phyloP scores from a whole-genome alignment of 2,113 vertebrate species.

The Oreochromis niloticus region DNA sequence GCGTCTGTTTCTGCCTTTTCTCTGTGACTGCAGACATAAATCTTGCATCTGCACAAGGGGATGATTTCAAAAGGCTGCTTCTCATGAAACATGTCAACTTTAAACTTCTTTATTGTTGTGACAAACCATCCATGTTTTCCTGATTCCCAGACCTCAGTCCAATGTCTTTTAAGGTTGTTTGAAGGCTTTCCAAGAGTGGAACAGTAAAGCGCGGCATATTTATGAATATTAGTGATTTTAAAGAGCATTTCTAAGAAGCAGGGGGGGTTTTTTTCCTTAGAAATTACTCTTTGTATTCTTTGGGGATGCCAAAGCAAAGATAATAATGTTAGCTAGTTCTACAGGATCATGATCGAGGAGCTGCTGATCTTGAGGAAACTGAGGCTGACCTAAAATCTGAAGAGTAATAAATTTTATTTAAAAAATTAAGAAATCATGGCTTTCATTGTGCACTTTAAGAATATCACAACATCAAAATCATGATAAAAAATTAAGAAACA shows the following conservation, averaged over 20 bases:
- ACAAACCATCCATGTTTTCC: background rate
- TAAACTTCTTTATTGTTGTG: background rate
- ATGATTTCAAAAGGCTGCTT: background rate
- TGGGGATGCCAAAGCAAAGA: background rate
- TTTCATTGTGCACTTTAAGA: background rate
- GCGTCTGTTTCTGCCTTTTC: background rate
- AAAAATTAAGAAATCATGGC: background rate
- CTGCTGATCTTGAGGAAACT: background rate
- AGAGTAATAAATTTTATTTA: background rate
- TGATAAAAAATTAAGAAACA: background rate
- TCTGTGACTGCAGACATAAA: background rate
- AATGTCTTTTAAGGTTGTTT: accelerated
- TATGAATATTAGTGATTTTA: background rate
- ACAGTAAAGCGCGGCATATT: background rate
- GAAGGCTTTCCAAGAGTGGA: background rate
- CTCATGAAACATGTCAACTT: background rate
- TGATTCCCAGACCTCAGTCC: background rate
- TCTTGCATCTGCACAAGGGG: background rate
- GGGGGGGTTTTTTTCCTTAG: accelerated
- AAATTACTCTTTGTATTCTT: background rate
- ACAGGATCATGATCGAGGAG: background rate
- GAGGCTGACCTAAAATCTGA: background rate
- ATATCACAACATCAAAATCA: background rate
- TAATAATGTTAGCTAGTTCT: background rate
- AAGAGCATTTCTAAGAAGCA: background rate